These are phyloP conservation scores for Cephalopachus bancanus DNA, from an alignment of 2,797 vertebrate genomes.

Conservation along the genomic window DNA sequence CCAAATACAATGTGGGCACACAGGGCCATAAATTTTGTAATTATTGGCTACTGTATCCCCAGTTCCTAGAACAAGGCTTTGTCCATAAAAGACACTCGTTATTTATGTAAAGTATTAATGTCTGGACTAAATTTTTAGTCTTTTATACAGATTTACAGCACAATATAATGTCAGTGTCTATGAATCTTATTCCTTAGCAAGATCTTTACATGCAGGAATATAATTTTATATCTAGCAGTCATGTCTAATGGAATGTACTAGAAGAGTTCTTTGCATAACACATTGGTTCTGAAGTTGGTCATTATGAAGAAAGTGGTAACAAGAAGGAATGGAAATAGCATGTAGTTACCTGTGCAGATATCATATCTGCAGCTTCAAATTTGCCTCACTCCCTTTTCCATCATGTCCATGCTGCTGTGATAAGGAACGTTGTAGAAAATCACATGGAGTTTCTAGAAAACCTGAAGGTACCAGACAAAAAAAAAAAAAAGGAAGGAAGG, in stretches of 20 bases:
- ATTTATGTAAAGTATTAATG: not conserved
- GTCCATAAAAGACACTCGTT: not conserved
- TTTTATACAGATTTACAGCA: not conserved
- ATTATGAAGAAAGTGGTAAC: not conserved
- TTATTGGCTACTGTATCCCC: not conserved
- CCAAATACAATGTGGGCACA: not conserved
- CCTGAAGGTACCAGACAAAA: not conserved
- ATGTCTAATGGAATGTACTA: not conserved
- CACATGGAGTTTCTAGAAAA: not conserved
- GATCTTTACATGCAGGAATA: not conserved
- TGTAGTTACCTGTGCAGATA: not conserved
- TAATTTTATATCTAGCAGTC: not conserved
- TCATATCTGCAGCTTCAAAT: not conserved
- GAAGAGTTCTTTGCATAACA: not conserved
- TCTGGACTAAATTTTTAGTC: not conserved
- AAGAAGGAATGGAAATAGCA: not conserved
- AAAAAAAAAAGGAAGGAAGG: not conserved
- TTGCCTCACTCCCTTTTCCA: not conserved
- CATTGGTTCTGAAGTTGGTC: not conserved
- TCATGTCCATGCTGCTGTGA: not conserved
- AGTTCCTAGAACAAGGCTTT: not conserved
- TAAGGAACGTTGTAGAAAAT: not conserved
- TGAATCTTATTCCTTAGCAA: conserved; percentile 34
- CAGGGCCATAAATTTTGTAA: not conserved
- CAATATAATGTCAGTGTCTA: not conserved